Percentiles rank a stretch among this genome's conserved stretches.
Evolutionary conservation across 1,140 invertebrate genomes (phyloP).

Genomic region (Bombus vancouverensis): DNA sequence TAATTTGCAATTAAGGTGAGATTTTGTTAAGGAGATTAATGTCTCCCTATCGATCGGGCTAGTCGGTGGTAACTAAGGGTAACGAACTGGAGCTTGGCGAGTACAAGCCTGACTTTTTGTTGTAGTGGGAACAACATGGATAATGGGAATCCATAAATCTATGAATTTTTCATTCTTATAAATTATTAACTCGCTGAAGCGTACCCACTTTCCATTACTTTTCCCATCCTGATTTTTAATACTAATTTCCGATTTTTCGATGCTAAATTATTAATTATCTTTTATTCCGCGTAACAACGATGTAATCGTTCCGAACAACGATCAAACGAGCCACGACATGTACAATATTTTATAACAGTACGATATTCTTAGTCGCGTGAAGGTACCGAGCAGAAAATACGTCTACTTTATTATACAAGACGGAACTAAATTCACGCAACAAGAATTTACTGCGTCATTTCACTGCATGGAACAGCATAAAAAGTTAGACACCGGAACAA

Average conservation of each 20-base stretch:
- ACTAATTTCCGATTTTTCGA: neutral
- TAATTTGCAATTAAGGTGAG: constrained; percentile 49
- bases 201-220: too few relatives aligned
- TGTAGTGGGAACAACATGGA: neutral
- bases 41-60: constrained; percentile 30
- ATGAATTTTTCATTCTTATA: neutral
- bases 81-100: constrained; percentile 18
- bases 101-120: neutral
- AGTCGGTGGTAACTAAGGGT: constrained; percentile 9
- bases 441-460: constrained; percentile 63
- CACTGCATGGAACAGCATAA: constrained; percentile 46
- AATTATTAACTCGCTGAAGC: neutral
- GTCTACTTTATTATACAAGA: constrained; percentile 60
- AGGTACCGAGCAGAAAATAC: constrained; percentile 50
- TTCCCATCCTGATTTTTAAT: neutral
- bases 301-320: neutral
- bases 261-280: neutral
- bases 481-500: constrained; percentile 56
- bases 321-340: neutral
- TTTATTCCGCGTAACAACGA: neutral
- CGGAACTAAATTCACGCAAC: constrained; percentile 60
- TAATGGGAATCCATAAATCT: neutral
- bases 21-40: constrained; percentile 55
- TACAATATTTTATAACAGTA: constrained; percentile 37
- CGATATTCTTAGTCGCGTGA: constrained; percentile 30